Percentiles rank a stretch among this genome's conserved stretches.
Conservation (phyloP, 2,113 vertebrate species). For the Archocentrus centrarchus region DNA sequence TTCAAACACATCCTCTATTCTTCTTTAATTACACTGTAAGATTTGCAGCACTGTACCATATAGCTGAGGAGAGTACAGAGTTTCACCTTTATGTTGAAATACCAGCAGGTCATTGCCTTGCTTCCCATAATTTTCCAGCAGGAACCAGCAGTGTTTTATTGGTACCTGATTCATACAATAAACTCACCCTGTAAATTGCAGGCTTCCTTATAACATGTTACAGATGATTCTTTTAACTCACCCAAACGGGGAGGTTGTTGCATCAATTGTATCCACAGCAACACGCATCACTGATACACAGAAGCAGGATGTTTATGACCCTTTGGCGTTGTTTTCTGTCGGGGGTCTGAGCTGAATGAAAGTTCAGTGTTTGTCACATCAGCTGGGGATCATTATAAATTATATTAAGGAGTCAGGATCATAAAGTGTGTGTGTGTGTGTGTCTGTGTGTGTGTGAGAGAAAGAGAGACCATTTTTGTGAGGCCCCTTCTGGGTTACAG, state of each 20-base stretch:
- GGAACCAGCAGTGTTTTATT: neutral
- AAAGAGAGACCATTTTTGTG: too few species aligned
- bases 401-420: neutral
- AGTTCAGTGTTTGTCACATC: neutral
- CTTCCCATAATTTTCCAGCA: neutral
- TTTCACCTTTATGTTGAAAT: neutral
- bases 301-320: neutral
- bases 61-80: neutral
- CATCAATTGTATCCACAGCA: neutral
- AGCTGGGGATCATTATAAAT: neutral
- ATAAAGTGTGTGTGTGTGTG: neutral
- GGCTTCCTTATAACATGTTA: neutral
- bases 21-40: neutral
- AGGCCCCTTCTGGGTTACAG: neutral
- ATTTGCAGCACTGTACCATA: neutral
- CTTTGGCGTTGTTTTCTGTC: neutral
- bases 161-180: conserved; percentile 8
- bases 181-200: conserved; percentile 7
- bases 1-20: neutral
- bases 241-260: neutral
- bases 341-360: neutral
- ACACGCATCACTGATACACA: neutral
- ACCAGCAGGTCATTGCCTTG: neutral
- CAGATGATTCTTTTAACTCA: neutral
- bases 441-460: neutral